phyloP scores from a whole-genome alignment of 2,888 invertebrate species.

The Lysandra bellargus region DNA sequence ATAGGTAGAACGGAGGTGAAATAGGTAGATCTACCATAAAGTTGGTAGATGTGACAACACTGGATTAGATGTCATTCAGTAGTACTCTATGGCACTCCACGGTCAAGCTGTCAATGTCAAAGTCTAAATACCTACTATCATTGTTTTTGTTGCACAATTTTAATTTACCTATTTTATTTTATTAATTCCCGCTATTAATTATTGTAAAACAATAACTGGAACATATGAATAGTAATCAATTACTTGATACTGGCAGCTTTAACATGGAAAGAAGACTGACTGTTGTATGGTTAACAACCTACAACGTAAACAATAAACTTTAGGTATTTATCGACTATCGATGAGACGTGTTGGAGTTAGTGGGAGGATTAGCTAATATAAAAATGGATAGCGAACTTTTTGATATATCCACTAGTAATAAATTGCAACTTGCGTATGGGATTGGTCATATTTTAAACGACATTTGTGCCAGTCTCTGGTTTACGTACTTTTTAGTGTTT shows the following conservation, averaged over 20 bases:
- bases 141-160: background rate
- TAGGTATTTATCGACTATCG: background rate
- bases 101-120: background rate
- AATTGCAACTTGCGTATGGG: constrained; percentile 81
- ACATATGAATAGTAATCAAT: background rate
- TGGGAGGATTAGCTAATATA: constrained; percentile 20
- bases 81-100: too few relatives aligned
- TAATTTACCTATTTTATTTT: background rate
- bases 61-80: too few relatives aligned
- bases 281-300: background rate
- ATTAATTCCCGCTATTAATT: background rate
- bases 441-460: constrained; percentile 95
- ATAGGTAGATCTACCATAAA: too few relatives aligned
- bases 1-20: too few relatives aligned
- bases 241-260: background rate
- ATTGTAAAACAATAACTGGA: background rate
- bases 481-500: constrained; percentile 93
- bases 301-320: background rate
- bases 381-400: constrained; percentile 73
- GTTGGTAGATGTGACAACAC: too few relatives aligned
- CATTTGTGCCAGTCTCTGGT: constrained; percentile 96
- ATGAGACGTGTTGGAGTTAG: constrained; percentile 11
- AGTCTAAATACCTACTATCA: background rate
- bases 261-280: background rate
- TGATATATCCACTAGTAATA: constrained; percentile 68